These are phyloP conservation scores for Protula sp. DNA, from an alignment of 2,888 invertebrate species.

Conservation along the genomic window DNA sequence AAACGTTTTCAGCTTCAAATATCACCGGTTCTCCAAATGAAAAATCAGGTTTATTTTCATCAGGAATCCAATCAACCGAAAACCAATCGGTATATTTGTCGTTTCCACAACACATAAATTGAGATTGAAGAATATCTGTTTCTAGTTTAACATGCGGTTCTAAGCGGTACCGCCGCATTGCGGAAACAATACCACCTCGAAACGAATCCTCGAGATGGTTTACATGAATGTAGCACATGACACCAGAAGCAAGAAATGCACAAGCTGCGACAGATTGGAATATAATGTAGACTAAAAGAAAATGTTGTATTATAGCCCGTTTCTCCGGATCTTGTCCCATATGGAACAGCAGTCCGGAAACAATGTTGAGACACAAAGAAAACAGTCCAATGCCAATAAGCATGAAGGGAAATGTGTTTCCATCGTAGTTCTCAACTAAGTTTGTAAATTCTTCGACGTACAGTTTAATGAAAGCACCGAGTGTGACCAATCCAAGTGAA, in stretches of 20 bases:
- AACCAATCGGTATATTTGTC: neutral
- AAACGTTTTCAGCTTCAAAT: no score
- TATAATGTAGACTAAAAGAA: neutral
- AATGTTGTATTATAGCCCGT: neutral
- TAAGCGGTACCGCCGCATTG: neutral
- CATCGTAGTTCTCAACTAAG: neutral
- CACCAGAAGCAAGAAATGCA: neutral
- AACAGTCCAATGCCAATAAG: neutral
- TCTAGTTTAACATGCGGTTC: neutral
- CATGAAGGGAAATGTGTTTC: neutral
- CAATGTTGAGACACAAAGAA: neutral
- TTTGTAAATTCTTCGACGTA: neutral
- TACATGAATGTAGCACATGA: neutral
- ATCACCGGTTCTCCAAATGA: no score
- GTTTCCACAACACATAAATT: constrained; percentile 19
- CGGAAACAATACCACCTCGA: neutral
- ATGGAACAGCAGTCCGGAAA: neutral
- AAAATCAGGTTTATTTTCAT: neutral
- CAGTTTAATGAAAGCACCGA: neutral
- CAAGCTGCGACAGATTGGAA: neutral
- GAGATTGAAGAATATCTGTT: constrained; percentile 17
- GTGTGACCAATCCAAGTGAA: neutral
- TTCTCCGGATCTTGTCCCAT: neutral
- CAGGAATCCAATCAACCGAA: neutral
- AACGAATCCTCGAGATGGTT: neutral